Base-by-base conservation (phyloP, 2,797 vertebrate genomes). In the Poecile montanus region DNA sequence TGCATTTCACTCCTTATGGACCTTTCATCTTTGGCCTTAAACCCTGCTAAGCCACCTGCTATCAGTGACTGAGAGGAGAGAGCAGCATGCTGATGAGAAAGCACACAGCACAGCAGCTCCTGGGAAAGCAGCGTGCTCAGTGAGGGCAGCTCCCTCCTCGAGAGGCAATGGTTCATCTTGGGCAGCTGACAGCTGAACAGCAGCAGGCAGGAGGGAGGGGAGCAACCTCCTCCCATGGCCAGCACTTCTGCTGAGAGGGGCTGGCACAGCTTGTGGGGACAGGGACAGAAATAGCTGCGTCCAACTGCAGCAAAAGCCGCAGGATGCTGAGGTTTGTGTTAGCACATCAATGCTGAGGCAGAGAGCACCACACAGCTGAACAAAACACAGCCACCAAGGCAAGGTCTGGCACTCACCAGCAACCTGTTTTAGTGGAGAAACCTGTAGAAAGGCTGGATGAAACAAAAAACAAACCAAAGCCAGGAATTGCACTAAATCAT, bases 11-110 rank as follows among this genome's bases (percentile, higher is more conserved):
- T 86, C 66, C 53, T 91, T 70, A 81, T 11, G 62, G 44, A 19
- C 17, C 3, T 88, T 90, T 95, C 83, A 78, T 91, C 82, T 91
- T 76, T 72, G 50, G 21, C 51, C 22, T 92, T 91, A 91, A 93
- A 73, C 27, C 56, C 57, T 15, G 13, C 57, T 85, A 74, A 91
- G 25, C 36, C 71, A 85, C 50, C 45, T 4, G 5, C 53, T 89
- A 91, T 81, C 61, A 90, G 80, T 0, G 1, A 21, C 65, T 58
- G 32, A 94, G 54, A 81, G 20, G 60, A 65, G 40, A 56, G 83
- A 79, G 53, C 3, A 50, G 11, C 42, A 40, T 16, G 71, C 50
- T 89, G 74, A 71, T 76, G 65, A 85, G 82, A 90, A 96, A 79
- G 9, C 38, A 61, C n/a, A 82, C 90, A 94, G 48, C 6, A 8